Base-by-base conservation (phyloP, 2,888 invertebrate genomes). In the Perdita meconis region DNA sequence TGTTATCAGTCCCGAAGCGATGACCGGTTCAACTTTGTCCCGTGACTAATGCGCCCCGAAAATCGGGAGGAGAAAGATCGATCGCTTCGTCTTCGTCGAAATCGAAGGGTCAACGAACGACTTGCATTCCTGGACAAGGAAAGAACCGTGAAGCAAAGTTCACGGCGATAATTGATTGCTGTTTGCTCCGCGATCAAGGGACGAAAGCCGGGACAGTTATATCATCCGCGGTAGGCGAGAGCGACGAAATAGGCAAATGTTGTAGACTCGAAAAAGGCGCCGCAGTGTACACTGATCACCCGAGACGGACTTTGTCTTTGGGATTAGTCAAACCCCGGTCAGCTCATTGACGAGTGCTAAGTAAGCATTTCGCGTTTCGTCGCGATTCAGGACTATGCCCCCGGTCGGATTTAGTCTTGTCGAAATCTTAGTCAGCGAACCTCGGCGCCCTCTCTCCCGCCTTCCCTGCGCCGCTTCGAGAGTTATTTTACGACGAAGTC, bases 391-490 rank as follows among this genome's bases (percentile, higher is more conserved):
- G 69, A 69, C 73, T 69, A 69, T 69, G 73, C 56, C 61, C 69
- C 61, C 47, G 61, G 56, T 61, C 61, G 61, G 61, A 65, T 60
- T 72, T 55, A 40, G 72, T 72, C 65, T 60, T 64, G 64, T 44
- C 53, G 72, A 75, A 72, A 75, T 72, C 72, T 75, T 75, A 75
- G 74, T 75, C 74, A 72, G 74, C 74, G 72, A 36, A 47, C 53
- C 55, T n/a, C n/a, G 13, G 30, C 22, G 50, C 12, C 16, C 6
- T 44, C 24, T 12, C 2, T 12, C 42, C 10, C 55, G 68, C 6
- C 30, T n/a, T n/a, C n/a, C 6, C 51, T 24, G 13, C n/a, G 60
- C 55, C 47, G 19, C 55, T 30, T 36, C 44, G 12, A 34, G 12
- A 34, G 34, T 44, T 57, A 47, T 57, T 57, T 66, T 57, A 57